phyloP scores from a whole-genome alignment of 2,888 invertebrate genomes.

The Alsophila aescularia region DNA sequence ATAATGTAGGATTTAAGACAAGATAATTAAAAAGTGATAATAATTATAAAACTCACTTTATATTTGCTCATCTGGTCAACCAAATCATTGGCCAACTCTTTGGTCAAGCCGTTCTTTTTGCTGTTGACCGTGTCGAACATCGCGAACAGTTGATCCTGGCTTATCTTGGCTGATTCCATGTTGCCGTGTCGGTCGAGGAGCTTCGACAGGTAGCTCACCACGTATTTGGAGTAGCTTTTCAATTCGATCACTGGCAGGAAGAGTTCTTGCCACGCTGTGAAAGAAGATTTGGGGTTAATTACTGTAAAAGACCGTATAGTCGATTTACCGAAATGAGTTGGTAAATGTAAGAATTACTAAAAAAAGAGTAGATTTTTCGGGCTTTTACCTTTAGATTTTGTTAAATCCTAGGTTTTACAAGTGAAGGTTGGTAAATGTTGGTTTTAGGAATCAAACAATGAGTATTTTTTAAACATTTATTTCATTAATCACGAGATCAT shows the following conservation, averaged over 20 bases:
- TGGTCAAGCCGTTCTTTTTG: slow-evolving; percentile 82
- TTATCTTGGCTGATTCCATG: slow-evolving; percentile 67
- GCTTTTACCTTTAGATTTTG: too few relatives aligned
- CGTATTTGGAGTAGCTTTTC: slow-evolving; percentile 88
- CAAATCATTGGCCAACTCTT: slow-evolving; percentile 83
- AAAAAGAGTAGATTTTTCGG: too few relatives aligned
- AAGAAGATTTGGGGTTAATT: slow-evolving; percentile 33
- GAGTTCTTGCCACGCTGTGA: slow-evolving; percentile 89
- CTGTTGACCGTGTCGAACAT: slow-evolving; percentile 85
- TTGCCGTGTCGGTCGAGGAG: slow-evolving; percentile 73
- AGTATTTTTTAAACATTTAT: too few relatives aligned
- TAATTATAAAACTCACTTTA: slow-evolving; percentile 68
- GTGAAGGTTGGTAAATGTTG: too few relatives aligned
- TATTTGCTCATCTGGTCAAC: slow-evolving; percentile 80
- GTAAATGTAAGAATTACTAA: too few relatives aligned
- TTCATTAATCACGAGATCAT: too few relatives aligned
- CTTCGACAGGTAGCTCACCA: slow-evolving; percentile 85
- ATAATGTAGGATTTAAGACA: too few relatives aligned
- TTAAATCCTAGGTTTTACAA: too few relatives aligned
- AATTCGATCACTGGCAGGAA: slow-evolving; percentile 89
- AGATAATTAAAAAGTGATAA: too few relatives aligned
- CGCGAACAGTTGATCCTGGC: slow-evolving; percentile 83
- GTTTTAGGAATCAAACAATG: too few relatives aligned
- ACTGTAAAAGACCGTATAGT: neutral
- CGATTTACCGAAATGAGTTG: too few relatives aligned